These are phyloP conservation scores for Probosciger aterrimus DNA, from an alignment of 2,113 vertebrate species.

Conservation along the genomic window DNA sequence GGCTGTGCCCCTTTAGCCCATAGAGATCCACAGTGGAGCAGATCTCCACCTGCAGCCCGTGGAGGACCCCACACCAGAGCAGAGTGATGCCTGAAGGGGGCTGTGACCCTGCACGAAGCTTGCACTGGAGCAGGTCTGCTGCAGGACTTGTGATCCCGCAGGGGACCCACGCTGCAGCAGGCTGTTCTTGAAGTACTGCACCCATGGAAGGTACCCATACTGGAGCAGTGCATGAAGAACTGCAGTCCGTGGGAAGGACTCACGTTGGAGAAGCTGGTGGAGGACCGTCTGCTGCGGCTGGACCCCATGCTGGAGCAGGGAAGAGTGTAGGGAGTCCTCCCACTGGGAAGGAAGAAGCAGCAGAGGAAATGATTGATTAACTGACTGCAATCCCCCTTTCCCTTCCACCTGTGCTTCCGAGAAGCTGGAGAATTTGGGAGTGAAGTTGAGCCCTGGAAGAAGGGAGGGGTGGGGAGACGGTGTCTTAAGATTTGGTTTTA, in stretches of 20 bases:
- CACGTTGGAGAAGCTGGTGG: background rate
- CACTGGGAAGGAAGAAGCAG: background rate
- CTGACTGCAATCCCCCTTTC: background rate
- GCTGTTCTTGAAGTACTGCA: background rate
- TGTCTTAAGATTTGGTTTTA: background rate
- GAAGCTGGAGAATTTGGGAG: background rate
- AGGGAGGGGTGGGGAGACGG: too few species aligned
- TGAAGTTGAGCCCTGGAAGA: background rate
- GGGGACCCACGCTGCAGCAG: background rate
- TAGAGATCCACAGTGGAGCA: background rate
- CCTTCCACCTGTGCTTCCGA: background rate
- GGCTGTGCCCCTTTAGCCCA: background rate
- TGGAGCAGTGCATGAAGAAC: background rate
- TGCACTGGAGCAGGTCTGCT: background rate
- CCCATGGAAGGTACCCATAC: background rate
- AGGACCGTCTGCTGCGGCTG: background rate
- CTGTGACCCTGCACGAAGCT: background rate
- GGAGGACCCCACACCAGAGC: background rate
- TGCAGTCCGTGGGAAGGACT: background rate
- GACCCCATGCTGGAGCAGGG: background rate
- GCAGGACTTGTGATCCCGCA: background rate
- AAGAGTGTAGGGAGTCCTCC: background rate
- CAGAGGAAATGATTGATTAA: background rate
- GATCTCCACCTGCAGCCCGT: background rate
- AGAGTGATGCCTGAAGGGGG: background rate